These are phyloP conservation scores for Emmelina monodactyla DNA, from an alignment of 2,888 invertebrate species.

Conservation along the genomic window DNA sequence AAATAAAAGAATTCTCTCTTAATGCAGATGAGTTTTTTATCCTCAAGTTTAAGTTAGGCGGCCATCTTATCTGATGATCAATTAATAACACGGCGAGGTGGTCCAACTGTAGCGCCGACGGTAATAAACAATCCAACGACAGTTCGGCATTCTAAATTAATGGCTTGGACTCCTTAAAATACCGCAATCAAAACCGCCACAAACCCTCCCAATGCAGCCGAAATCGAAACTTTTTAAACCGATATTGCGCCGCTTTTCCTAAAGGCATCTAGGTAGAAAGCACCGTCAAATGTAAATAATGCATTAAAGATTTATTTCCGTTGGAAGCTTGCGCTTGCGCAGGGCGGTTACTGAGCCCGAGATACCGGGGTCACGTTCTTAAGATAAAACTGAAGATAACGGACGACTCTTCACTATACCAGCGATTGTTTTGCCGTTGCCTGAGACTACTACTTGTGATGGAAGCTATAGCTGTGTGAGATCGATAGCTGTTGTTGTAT, in stretches of 20 bases:
- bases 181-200: too few species aligned
- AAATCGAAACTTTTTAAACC: too few species aligned
- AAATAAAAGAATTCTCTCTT: too few species aligned
- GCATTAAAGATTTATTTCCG: slow-evolving; percentile 36
- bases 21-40: too few species aligned
- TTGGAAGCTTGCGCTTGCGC: slow-evolving; percentile 29
- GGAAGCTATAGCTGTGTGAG: too few species aligned
- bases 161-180: slow-evolving; percentile 36
- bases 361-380: slow-evolving; percentile 60
- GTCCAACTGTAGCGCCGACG: slow-evolving; percentile 34
- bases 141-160: slow-evolving; percentile 54
- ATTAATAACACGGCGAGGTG: slow-evolving; percentile 57
- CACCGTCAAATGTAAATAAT: too few species aligned
- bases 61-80: slow-evolving; percentile 43
- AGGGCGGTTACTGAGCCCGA: slow-evolving; percentile 45
- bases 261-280: too few species aligned
- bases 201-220: too few species aligned
- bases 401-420: slow-evolving; percentile 34
- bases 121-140: slow-evolving; percentile 51
- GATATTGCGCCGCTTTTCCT: too few species aligned
- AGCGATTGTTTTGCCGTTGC: slow-evolving; percentile 30
- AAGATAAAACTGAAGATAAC: slow-evolving; percentile 53
- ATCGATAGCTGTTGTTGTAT: too few species aligned
- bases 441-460: too few species aligned
- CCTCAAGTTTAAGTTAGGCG: too few species aligned